phyloP scores from a whole-genome alignment of 2,113 vertebrate species.

The Petroica traversi region DNA sequence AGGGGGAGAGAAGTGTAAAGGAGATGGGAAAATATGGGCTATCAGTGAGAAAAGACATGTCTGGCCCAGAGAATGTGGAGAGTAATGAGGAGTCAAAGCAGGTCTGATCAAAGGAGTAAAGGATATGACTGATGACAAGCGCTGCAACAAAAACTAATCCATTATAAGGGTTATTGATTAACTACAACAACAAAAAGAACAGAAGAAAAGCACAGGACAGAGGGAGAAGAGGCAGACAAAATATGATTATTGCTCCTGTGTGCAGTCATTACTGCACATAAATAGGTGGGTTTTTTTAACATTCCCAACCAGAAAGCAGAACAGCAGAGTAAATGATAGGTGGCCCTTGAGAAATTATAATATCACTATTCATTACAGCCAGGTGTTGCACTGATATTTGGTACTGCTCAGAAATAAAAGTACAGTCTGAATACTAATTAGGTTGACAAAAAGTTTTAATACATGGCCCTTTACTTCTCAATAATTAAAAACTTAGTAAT shows the following conservation, averaged over 20 bases:
- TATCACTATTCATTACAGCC: neutral
- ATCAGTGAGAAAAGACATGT: neutral
- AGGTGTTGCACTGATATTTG: neutral
- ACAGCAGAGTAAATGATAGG: neutral
- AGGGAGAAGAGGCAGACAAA: neutral
- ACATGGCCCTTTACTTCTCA: neutral
- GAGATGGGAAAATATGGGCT: neutral
- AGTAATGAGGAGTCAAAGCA: neutral
- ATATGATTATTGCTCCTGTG: neutral
- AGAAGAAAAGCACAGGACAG: neutral
- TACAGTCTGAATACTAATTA: neutral
- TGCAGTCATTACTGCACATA: neutral
- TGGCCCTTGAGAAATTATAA: neutral
- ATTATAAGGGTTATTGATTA: neutral
- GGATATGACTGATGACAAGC: accelerated
- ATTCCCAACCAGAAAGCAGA: neutral
- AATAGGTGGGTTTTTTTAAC: accelerated
- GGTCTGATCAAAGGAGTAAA: neutral
- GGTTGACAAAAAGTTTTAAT: neutral
- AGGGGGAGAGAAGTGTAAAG: neutral
- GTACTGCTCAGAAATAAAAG: neutral
- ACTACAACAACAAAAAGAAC: neutral
- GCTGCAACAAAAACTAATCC: neutral
- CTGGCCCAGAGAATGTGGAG: neutral
- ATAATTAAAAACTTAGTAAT: neutral